Evolutionary conservation across 2,113 vertebrate species (phyloP).

Genomic region (Bufo gargarizans): DNA sequence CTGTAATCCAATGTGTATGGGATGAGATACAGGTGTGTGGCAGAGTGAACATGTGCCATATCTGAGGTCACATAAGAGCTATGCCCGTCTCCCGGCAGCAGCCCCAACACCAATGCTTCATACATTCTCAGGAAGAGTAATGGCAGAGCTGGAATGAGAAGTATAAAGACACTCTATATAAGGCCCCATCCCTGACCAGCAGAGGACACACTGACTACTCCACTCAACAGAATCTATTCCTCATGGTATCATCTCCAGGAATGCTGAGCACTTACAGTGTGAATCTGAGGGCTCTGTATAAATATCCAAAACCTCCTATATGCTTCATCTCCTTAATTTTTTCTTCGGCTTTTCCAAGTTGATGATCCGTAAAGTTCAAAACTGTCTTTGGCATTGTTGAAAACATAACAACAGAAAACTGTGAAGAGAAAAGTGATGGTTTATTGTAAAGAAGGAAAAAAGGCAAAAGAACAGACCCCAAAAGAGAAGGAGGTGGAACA

Average conservation of each 20-base stretch:
- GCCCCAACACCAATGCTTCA: too few relatives aligned
- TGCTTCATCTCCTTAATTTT: background rate
- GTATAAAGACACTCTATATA: too few relatives aligned
- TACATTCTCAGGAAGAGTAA: too few relatives aligned
- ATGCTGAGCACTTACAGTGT: conserved; percentile 26
- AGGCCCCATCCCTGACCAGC: too few relatives aligned
- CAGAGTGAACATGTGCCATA: too few relatives aligned
- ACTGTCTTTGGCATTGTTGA: background rate
- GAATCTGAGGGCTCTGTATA: background rate
- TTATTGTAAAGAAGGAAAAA: background rate
- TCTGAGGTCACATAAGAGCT: too few relatives aligned
- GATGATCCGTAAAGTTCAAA: background rate
- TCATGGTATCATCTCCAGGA: background rate
- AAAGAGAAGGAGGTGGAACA: background rate
- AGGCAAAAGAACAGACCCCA: background rate
- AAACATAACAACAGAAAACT: conserved; percentile 37
- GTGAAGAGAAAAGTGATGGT: background rate
- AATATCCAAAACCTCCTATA: background rate
- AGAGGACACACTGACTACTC: too few relatives aligned
- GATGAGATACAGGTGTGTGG: too few relatives aligned
- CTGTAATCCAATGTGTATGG: too few relatives aligned
- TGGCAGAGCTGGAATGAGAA: too few relatives aligned
- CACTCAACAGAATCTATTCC: background rate
- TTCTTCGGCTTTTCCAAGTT: background rate
- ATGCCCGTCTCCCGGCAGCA: too few relatives aligned